Evolutionary conservation across 2,797 vertebrate genomes (phyloP).

Genomic region (Hypotaenidia okinawae): DNA sequence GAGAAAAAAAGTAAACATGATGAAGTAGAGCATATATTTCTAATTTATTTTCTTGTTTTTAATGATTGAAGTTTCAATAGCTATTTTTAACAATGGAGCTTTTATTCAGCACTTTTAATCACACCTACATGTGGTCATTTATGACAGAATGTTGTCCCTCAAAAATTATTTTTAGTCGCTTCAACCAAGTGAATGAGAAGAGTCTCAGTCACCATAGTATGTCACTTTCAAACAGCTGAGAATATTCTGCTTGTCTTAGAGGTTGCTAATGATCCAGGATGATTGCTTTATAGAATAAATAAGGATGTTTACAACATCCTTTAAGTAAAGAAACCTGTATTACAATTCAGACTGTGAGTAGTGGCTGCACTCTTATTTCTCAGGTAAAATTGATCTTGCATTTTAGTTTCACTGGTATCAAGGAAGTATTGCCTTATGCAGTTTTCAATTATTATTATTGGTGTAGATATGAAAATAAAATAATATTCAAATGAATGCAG

Average conservation of each 20-base stretch:
- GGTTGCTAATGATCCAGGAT: background rate
- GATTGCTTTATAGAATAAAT: background rate
- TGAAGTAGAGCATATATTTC: background rate
- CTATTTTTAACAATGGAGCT: background rate
- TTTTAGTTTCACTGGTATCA: background rate
- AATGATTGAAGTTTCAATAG: background rate
- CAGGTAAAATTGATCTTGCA: background rate
- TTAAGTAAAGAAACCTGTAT: background rate
- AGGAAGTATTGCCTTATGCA: background rate
- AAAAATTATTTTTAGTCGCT: background rate
- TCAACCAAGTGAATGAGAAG: background rate
- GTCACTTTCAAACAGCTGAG: background rate
- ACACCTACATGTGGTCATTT: background rate
- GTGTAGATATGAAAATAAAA: background rate
- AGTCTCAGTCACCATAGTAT: background rate
- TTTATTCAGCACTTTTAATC: background rate
- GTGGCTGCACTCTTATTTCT: background rate
- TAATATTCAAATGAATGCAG: background rate
- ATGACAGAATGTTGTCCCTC: background rate
- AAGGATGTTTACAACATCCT: background rate
- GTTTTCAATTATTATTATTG: background rate
- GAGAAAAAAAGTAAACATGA: background rate
- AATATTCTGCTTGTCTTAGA: background rate
- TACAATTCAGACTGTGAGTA: background rate
- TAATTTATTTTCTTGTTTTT: background rate